Evolutionary conservation across 1,140 invertebrate genomes (phyloP).

Genomic region (Formica exsecta): DNA sequence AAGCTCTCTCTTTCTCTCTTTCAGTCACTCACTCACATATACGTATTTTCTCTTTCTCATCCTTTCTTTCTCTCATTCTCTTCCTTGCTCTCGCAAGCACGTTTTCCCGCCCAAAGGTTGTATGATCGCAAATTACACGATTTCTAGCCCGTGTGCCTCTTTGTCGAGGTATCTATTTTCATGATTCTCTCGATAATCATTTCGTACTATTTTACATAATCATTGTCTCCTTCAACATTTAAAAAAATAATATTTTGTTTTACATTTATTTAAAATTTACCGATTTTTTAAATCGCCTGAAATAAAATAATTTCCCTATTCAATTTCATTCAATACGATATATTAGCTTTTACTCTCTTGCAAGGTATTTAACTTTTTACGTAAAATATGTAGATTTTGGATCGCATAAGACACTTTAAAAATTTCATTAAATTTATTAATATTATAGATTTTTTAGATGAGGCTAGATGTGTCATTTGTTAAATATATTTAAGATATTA

Average conservation of each 20-base stretch:
- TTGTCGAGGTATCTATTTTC: neutral
- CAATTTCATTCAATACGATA: neutral
- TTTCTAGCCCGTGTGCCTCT: constrained; percentile 38
- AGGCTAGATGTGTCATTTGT: too few species aligned
- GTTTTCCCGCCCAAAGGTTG: constrained; percentile 43
- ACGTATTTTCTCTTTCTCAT: constrained; percentile 3
- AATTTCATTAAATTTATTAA: too few species aligned
- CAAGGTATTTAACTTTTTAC: too few species aligned
- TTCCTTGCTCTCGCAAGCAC: neutral
- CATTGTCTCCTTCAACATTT: neutral
- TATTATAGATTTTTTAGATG: too few species aligned
- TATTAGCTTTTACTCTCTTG: neutral
- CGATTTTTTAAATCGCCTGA: neutral
- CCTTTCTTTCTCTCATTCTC: constrained; percentile 32
- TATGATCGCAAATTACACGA: constrained; percentile 30
- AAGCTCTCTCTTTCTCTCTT: constrained; percentile 10
- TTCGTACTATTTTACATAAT: neutral
- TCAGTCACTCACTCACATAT: neutral
- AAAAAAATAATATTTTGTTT: neutral
- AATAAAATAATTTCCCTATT: neutral
- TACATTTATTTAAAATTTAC: neutral
- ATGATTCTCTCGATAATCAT: constrained; percentile 1
- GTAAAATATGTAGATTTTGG: too few species aligned
- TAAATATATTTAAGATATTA: too few species aligned
- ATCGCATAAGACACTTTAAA: too few species aligned